A percentile compares a stretch with the other conserved stretches of the same genome.
Conservation (phyloP, 2,797 vertebrate species). For the Thripadectes ignobilis region DNA sequence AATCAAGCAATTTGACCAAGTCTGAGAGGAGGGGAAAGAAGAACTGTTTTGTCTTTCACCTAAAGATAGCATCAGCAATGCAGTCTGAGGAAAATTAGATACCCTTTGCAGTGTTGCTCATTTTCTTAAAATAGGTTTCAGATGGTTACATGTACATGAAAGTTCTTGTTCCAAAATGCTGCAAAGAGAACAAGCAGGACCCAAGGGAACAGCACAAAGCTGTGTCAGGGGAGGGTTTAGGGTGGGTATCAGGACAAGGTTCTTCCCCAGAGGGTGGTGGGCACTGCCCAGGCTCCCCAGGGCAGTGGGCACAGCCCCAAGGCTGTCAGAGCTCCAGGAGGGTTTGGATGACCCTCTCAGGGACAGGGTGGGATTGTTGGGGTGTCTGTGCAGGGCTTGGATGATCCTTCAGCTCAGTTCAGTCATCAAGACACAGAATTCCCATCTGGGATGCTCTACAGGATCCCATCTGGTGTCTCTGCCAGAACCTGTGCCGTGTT, state of each 20-base stretch:
- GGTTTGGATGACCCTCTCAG: background rate
- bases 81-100: background rate
- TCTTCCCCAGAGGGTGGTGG: background rate
- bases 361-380: background rate
- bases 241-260: background rate
- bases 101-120: background rate
- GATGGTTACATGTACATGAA: rapidly evolving
- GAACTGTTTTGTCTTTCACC: background rate
- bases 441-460: background rate
- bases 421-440: background rate
- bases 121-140: background rate
- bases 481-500: background rate
- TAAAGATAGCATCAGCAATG: background rate
- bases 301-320: background rate
- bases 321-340: background rate
- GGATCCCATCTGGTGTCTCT: background rate
- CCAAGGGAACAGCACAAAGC: background rate
- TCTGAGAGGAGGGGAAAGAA: background rate
- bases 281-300: background rate
- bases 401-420: background rate
- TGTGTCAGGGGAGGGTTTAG: background rate
- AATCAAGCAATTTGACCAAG: background rate
- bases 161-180: background rate
- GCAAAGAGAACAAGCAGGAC: background rate
- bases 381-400: background rate